Evolutionary conservation across 2,797 vertebrate genomes (phyloP).

Genomic region (Acanthurus tractus): DNA sequence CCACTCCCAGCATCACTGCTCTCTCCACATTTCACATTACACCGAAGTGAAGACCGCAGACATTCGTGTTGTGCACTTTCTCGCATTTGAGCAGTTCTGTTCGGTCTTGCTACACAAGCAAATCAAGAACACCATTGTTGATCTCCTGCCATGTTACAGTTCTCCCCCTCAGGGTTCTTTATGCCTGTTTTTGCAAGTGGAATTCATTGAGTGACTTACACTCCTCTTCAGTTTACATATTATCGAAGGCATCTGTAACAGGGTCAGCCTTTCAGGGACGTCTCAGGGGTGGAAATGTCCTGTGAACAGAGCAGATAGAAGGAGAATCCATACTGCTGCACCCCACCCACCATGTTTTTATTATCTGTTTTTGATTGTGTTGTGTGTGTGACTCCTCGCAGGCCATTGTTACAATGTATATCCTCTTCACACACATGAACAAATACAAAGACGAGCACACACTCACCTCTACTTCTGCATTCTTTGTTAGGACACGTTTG

Average conservation of each 20-base stretch:
- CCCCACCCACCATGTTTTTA: conserved; percentile 14
- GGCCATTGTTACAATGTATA: neutral
- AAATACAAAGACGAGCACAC: too few relatives aligned
- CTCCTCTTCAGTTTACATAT: conserved; percentile 55
- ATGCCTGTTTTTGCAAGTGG: conserved; percentile 54
- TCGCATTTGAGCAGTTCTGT: conserved; percentile 10
- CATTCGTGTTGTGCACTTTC: conserved; percentile 22
- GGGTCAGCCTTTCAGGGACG: conserved; percentile 47
- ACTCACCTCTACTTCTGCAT: neutral
- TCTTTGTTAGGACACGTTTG: conserved; percentile 34
- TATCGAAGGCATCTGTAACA: conserved; percentile 45
- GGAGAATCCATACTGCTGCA: conserved; percentile 39
- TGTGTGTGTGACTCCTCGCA: conserved; percentile 33
- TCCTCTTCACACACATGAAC: too few relatives aligned
- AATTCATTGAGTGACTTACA: conserved; percentile 38
- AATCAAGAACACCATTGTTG: conserved; percentile 30
- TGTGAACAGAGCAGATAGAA: conserved; percentile 54
- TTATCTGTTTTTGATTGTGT: conserved; percentile 28
- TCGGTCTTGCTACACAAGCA: conserved; percentile 28
- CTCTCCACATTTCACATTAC: conserved; percentile 44
- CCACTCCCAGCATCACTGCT: conserved; percentile 53
- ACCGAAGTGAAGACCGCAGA: conserved; percentile 34
- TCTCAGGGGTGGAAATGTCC: conserved; percentile 59
- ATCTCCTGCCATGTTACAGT: conserved; percentile 24
- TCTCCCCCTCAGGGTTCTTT: conserved; percentile 26